phyloP scores from a whole-genome alignment of 1,140 invertebrate species.

The Tigriopus japonicus region DNA sequence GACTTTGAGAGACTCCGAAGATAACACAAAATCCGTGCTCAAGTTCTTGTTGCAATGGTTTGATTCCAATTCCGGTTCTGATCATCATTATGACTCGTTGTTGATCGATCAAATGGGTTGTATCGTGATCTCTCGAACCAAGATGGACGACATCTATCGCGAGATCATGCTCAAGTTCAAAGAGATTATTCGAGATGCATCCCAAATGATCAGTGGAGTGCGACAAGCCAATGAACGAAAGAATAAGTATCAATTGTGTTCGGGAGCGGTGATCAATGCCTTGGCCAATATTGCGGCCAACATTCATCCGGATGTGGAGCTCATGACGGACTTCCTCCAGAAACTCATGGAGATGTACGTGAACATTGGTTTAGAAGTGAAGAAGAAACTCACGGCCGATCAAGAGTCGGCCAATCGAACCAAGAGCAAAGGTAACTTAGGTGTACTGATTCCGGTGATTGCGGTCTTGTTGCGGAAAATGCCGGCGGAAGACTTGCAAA shows the following conservation, averaged over 20 bases:
- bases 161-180: slow-evolving; percentile 97
- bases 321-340: slow-evolving; percentile 67
- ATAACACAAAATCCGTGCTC: slow-evolving; percentile 80
- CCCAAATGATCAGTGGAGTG: slow-evolving; percentile 58
- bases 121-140: slow-evolving; percentile 68
- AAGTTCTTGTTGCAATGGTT: slow-evolving; percentile 94
- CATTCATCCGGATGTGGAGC: slow-evolving; percentile 40
- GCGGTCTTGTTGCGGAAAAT: slow-evolving; percentile 64
- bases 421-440: slow-evolving; percentile 55
- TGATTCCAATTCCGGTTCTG: slow-evolving; percentile 55
- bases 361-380: slow-evolving; percentile 86
- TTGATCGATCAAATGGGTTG: slow-evolving; percentile 94
- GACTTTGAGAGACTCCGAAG: slow-evolving; percentile 67
- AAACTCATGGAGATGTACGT: slow-evolving; percentile 87
- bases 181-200: slow-evolving; percentile 77
- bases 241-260: slow-evolving; percentile 62
- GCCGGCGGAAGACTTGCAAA: slow-evolving; percentile 27
- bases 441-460: slow-evolving; percentile 90
- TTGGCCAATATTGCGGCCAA: slow-evolving; percentile 84
- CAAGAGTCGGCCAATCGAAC: not conserved
- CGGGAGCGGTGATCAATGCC: slow-evolving; percentile 80
- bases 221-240: slow-evolving; percentile 35
- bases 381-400: slow-evolving; percentile 37
- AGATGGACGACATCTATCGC: slow-evolving; percentile 43
- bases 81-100: slow-evolving; percentile 49